phyloP scores from a whole-genome alignment of 1,140 invertebrate species.

The Nebria ingens region DNA sequence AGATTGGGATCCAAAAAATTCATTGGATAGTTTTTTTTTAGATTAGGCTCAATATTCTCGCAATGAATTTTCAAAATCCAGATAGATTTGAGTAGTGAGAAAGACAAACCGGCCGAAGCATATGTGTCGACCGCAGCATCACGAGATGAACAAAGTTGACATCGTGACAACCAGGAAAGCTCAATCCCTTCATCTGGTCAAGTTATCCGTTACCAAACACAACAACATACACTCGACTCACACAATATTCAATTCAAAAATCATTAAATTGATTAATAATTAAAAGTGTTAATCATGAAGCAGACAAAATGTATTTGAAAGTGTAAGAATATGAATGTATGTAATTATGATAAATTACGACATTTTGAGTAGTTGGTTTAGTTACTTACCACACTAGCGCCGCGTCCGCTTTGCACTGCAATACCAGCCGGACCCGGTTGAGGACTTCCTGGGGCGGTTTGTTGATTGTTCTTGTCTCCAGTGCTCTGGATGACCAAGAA shows the following conservation, averaged over 20 bases:
- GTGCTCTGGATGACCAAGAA: conserved; percentile 89
- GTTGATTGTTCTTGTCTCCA: conserved; percentile 50
- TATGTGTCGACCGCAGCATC: conserved; percentile 84
- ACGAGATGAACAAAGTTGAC: conserved; percentile 88
- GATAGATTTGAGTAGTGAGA: conserved; percentile 21
- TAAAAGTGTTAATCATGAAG: too few relatives aligned
- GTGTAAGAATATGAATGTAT: too few relatives aligned
- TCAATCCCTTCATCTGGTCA: conserved; percentile 81
- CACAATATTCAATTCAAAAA: background rate
- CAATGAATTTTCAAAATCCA: too few relatives aligned
- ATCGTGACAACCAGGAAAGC: conserved; percentile 90
- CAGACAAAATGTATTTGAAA: too few relatives aligned
- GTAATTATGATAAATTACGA: too few relatives aligned
- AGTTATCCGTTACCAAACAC: background rate
- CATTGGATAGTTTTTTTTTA: too few relatives aligned
- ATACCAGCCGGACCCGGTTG: conserved; percentile 46
- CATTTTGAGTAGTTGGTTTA: conserved; percentile 8
- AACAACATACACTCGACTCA: background rate
- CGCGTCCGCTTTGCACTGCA: conserved; percentile 75
- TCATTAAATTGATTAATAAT: background rate
- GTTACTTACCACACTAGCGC: conserved; percentile 73
- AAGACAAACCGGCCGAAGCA: conserved; percentile 85
- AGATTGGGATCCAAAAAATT: too few relatives aligned
- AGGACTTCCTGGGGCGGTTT: conserved; percentile 41
- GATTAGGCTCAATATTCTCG: too few relatives aligned